A percentile compares a stretch with the other conserved stretches of the same genome.
These are phyloP conservation scores for Alosa alosa DNA, from an alignment of 2,113 vertebrate genomes.

Conservation along the genomic window DNA sequence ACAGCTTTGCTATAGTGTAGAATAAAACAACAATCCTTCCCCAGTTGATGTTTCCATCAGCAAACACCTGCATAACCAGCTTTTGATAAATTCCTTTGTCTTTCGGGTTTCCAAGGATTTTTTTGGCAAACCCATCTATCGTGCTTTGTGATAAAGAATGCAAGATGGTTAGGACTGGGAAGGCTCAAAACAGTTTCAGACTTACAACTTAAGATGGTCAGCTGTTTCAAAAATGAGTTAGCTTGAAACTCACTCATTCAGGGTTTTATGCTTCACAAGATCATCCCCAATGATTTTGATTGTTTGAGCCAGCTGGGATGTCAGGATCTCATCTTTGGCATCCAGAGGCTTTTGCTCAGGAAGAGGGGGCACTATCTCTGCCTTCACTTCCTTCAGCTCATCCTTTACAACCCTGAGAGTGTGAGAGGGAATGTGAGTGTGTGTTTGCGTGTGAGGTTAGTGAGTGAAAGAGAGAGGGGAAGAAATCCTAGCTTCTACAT, in stretches of 20 bases:
- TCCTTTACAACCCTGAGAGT: background rate
- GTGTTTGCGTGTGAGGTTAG: background rate
- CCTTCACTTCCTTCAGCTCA: background rate
- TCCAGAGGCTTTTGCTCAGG: background rate
- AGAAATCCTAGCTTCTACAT: too few species aligned
- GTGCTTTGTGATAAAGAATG: background rate
- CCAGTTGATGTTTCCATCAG: slow-evolving; percentile 4
- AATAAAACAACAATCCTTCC: background rate
- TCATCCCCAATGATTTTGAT: slow-evolving; percentile 3
- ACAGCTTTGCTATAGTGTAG: background rate
- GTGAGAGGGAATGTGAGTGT: background rate
- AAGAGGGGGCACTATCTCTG: background rate
- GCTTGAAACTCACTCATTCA: background rate
- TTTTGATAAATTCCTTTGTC: background rate
- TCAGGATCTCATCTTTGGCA: background rate
- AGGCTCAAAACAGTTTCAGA: background rate
- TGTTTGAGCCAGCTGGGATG: background rate
- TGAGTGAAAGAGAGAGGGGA: too few species aligned
- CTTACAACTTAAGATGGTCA: background rate
- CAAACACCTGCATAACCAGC: background rate
- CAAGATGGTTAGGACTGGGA: background rate
- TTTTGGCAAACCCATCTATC: background rate
- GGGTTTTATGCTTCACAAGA: background rate
- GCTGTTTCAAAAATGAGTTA: background rate
- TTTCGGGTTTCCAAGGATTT: background rate